These are phyloP conservation scores for Leptoclinus maculatus DNA, from an alignment of 2,797 vertebrate genomes.

Conservation along the genomic window DNA sequence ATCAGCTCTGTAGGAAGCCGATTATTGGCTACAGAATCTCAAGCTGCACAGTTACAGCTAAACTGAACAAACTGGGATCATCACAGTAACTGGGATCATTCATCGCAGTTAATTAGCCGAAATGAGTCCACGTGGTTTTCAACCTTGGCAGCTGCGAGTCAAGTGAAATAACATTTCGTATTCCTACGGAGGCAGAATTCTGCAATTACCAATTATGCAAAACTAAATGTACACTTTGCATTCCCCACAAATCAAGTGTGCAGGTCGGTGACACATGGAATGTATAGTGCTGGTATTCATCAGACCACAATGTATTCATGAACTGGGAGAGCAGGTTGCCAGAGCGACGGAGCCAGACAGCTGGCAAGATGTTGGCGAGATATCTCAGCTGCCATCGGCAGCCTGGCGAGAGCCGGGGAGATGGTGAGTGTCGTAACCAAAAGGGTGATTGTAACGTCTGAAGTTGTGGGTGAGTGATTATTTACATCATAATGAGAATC, in stretches of 20 bases:
- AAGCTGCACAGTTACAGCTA: constrained; percentile 4
- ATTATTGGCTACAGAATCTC: background rate
- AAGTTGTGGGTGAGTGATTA: constrained; percentile 1
- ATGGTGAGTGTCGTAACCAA: constrained; percentile 19
- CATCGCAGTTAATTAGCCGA: constrained; percentile 30
- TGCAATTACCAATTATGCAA: constrained; percentile 38
- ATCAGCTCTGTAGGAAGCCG: constrained; percentile 13
- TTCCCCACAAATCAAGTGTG: constrained; percentile 21
- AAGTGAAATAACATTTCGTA: constrained; percentile 10
- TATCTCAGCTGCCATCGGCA: constrained; percentile 39
- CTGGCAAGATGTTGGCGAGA: constrained; percentile 56
- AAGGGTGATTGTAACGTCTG: constrained; percentile 40
- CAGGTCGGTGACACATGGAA: constrained; percentile 30
- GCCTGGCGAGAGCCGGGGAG: constrained; percentile 18
- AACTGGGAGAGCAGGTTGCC: constrained; percentile 20
- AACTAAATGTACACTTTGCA: constrained; percentile 13
- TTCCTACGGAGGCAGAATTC: constrained; percentile 22
- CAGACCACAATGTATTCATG: constrained; percentile 21
- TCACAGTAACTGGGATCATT: constrained; percentile 23
- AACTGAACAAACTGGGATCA: constrained; percentile 12
- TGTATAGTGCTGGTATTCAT: constrained; percentile 38
- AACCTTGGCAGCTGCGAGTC: constrained; percentile 30
- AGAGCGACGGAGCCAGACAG: constrained; percentile 35
- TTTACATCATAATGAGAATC: constrained; percentile 29
- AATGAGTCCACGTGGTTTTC: background rate